Percentiles rank a stretch among this genome's conserved stretches.
phyloP scores from a whole-genome alignment of 2,888 invertebrate species.

The Callinectes sapidus region DNA sequence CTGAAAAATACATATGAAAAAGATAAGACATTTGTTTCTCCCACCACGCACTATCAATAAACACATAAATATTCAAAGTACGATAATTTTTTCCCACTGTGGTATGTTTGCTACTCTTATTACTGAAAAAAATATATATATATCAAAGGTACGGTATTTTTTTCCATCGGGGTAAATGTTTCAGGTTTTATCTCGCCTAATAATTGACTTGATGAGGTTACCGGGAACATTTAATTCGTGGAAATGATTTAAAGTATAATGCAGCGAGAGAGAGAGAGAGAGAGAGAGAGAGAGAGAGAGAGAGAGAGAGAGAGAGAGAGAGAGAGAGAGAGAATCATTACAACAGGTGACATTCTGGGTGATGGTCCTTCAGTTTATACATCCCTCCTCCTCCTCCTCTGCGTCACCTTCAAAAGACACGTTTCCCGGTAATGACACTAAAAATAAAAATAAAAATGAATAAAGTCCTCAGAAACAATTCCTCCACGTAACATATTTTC shows the following conservation, averaged over 20 bases:
- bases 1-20: no score
- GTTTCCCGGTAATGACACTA: background rate
- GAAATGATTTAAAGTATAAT: background rate
- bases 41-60: no score
- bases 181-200: background rate
- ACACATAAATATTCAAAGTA: no score
- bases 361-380: background rate
- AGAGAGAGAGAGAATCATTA: conserved; percentile 32
- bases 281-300: conserved; percentile 18
- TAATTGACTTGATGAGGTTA: background rate
- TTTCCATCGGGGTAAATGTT: background rate
- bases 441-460: background rate
- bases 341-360: background rate
- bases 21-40: no score
- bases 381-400: background rate
- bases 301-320: conserved; percentile 42
- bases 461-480: background rate
- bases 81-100: no score
- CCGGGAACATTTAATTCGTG: background rate
- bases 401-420: background rate
- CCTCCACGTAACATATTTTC: no score
- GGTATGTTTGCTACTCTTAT: no score
- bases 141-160: background rate
- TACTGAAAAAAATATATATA: no score
- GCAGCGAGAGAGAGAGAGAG: conserved; percentile 2